These are phyloP conservation scores for Cryptosula pallasiana DNA, from an alignment of 2,888 invertebrate genomes.

Conservation along the genomic window DNA sequence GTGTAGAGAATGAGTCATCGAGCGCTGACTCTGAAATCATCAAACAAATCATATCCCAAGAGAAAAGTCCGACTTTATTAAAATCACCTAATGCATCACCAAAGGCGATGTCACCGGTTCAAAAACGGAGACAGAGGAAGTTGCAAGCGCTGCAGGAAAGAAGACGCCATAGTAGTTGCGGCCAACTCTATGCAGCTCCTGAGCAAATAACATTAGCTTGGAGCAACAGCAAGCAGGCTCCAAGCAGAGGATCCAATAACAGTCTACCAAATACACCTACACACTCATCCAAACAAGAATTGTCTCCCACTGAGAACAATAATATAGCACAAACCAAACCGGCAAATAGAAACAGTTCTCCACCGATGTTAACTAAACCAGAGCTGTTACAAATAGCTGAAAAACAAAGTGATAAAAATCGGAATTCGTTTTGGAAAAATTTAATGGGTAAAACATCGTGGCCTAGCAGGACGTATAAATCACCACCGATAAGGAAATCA, in stretches of 20 bases:
- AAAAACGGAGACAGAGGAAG: neutral
- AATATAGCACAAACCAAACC: neutral
- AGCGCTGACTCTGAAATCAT: neutral
- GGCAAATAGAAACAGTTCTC: neutral
- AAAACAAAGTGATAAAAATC: neutral
- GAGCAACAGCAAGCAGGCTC: neutral
- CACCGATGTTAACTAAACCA: neutral
- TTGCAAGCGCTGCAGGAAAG: neutral
- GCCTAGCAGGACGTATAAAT: neutral
- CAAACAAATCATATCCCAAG: neutral
- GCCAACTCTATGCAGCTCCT: neutral
- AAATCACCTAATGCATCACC: neutral
- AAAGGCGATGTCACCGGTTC: neutral
- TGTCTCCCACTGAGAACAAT: neutral
- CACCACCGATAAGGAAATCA: neutral
- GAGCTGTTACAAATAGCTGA: neutral
- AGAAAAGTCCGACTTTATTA: neutral
- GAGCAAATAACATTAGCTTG: neutral
- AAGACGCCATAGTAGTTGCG: conserved; percentile 2
- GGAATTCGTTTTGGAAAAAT: neutral
- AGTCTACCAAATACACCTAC: neutral
- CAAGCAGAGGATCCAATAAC: neutral
- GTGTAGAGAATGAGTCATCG: neutral
- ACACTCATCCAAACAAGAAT: neutral
- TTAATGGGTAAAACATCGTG: neutral